These are phyloP conservation scores for Platalea minor DNA, from an alignment of 2,797 vertebrate genomes.

Conservation along the genomic window DNA sequence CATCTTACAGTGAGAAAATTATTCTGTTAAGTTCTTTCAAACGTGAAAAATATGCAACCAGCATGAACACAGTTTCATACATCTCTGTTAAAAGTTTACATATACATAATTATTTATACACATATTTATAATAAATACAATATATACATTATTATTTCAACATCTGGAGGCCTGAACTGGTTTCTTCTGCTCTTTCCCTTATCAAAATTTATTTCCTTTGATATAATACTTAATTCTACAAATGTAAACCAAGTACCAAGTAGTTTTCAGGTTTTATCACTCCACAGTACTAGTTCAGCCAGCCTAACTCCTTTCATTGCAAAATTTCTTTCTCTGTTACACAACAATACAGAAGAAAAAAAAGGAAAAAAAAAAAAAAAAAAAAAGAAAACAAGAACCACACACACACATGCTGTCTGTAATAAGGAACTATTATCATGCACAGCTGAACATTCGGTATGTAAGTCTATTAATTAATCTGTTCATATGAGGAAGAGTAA, in stretches of 20 bases:
- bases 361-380: fast-evolving
- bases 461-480: neutral
- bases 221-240: neutral
- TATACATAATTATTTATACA: neutral
- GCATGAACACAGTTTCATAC: neutral
- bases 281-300: neutral
- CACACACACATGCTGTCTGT: too few relatives aligned
- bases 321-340: neutral
- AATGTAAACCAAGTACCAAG: neutral
- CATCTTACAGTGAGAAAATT: neutral
- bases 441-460: neutral
- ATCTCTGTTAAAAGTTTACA: neutral
- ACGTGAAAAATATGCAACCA: neutral
- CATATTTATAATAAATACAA: neutral
- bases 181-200: neutral
- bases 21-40: neutral
- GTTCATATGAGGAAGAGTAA: neutral
- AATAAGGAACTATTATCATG: neutral
- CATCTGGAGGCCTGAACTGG: neutral
- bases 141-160: neutral
- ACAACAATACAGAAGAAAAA: neutral
- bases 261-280: neutral
- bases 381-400: neutral
- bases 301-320: neutral
- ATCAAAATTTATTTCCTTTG: neutral